Evolutionary conservation across 2,113 vertebrate species (phyloP), one percentile per base, ranked within the genome.

Genomic region (Microcebus lehilahytsara): DNA sequence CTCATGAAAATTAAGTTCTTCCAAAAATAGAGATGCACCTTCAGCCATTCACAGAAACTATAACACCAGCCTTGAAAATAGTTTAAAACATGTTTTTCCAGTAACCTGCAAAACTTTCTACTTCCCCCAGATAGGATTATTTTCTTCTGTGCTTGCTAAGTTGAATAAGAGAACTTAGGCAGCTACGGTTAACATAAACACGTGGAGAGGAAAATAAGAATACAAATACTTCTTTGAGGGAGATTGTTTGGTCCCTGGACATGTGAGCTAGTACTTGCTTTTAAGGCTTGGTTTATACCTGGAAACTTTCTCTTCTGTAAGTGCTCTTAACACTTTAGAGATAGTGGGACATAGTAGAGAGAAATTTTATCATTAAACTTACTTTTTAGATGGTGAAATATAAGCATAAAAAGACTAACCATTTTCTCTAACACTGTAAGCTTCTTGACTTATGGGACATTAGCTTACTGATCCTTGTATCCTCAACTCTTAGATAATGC

Each of bases 1-100:
- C 27, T 87, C 42, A 87, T 1, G 2, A 96, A 95, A 85, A 94
- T 69, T 89, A 94, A 40, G 80, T 30, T 92, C 75, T 72, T 88
- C 11, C 20, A n/a, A 69, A 93, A 81, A 34, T 9, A 80, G 56
- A 80, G 19, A 62, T 9, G 3, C 12, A 37, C n/a, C 60, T 83
- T 80, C 42, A 91, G 75, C 2, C 17, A 91, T 60, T 85, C 37
- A 60, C 32, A 53, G 8, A 67, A 92, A 75, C 17, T 46, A 23
- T 67, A 75, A n/a, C 7, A 67, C 42, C 9, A 69, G 27, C 16
- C 67, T 95, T 56, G 53, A 88, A 95, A 74, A 69, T 30, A 42
- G 6, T 32, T 78, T 27, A 40, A 81, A 93, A 92, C 6, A 6
- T 62, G n/a, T 77, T 22, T 46, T 2, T 14, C 7, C 14, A 40